Percentiles rank a stretch among this genome's conserved stretches.
Evolutionary conservation across 2,888 invertebrate species (phyloP).

Genomic region (Melanostoma scalare): DNA sequence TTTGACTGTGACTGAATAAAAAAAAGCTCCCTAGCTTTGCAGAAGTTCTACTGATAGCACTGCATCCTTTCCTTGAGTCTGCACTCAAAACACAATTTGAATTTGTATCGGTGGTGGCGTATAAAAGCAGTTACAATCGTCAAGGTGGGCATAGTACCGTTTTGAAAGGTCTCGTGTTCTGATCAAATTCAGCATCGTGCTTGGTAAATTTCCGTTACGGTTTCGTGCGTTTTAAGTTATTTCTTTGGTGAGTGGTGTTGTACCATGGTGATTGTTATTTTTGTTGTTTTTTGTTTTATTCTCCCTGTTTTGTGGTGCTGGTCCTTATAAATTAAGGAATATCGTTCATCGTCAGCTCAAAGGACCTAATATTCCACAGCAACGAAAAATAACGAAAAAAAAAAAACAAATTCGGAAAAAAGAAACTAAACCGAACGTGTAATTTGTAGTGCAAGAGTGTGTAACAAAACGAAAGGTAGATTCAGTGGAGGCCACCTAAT

Average conservation of each 20-base stretch:
- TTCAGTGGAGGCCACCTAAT: conserved; percentile 45
- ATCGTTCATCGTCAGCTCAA: conserved; percentile 27
- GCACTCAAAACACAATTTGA: conserved; percentile 50
- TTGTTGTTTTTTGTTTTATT: conserved; percentile 6
- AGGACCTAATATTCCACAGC: conserved; percentile 14
- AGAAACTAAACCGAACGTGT: conserved; percentile 36
- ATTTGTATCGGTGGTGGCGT: conserved; percentile 44
- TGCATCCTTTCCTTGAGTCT: conserved; percentile 59
- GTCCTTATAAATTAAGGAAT: conserved; percentile 60
- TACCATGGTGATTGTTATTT: not conserved
- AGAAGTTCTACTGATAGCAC: conserved; percentile 69
- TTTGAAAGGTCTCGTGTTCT: conserved; percentile 69
- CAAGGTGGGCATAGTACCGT: conserved; percentile 67
- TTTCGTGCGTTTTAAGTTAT: conserved; percentile 70
- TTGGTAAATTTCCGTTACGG: conserved; percentile 68
- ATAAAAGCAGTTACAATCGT: conserved; percentile 70
- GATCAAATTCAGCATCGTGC: conserved; percentile 60
- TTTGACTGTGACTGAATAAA: not conserved
- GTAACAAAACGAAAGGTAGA: conserved; percentile 43
- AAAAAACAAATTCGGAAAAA: not conserved
- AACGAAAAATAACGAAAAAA: conserved; percentile 2
- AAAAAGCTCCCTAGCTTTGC: conserved; percentile 64
- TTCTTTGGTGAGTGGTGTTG: conserved; percentile 64
- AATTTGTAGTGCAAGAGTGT: conserved; percentile 63
- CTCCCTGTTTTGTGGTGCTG: conserved; percentile 47